Evolutionary conservation across 2,113 vertebrate genomes (phyloP).

Genomic region (Pelusios castaneus): DNA sequence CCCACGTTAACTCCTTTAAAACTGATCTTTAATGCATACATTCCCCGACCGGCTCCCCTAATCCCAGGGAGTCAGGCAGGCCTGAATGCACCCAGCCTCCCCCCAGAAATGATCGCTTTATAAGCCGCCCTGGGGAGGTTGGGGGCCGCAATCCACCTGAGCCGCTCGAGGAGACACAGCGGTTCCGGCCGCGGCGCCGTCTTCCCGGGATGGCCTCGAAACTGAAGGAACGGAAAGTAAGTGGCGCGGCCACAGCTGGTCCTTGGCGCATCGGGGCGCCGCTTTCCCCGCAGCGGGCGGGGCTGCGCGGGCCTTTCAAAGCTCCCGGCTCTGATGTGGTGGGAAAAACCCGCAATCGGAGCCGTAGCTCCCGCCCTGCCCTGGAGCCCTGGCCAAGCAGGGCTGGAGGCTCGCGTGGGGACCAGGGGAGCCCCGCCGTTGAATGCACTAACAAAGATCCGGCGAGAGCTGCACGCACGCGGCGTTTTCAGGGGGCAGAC

Average conservation of each 20-base stretch:
- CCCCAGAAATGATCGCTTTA: constrained; percentile 86
- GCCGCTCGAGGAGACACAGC: constrained; percentile 44
- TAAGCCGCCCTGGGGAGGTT: constrained; percentile 75
- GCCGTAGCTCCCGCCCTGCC: too few relatives aligned
- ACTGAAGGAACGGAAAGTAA: constrained; percentile 94
- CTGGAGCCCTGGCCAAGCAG: too few relatives aligned
- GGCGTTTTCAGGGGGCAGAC: too few relatives aligned
- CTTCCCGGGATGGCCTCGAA: constrained; percentile 85
- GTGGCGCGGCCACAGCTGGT: constrained; percentile 19
- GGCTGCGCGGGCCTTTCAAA: too few relatives aligned
- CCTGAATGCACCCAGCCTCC: constrained; percentile 82
- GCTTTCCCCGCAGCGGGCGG: not conserved
- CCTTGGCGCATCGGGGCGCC: constrained; percentile 50
- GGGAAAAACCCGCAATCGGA: too few relatives aligned
- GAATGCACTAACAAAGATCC: too few relatives aligned
- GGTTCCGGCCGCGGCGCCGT: not conserved
- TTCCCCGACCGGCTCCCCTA: constrained; percentile 82
- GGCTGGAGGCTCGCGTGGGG: too few relatives aligned
- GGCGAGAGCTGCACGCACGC: too few relatives aligned
- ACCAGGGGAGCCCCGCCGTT: too few relatives aligned
- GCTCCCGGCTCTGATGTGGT: too few relatives aligned
- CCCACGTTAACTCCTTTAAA: constrained; percentile 83
- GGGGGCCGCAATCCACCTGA: constrained; percentile 75
- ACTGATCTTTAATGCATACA: constrained; percentile 92
- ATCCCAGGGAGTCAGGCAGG: constrained; percentile 92